Base-by-base conservation (phyloP, 2,888 invertebrate genomes). In the Protonemura montana region DNA sequence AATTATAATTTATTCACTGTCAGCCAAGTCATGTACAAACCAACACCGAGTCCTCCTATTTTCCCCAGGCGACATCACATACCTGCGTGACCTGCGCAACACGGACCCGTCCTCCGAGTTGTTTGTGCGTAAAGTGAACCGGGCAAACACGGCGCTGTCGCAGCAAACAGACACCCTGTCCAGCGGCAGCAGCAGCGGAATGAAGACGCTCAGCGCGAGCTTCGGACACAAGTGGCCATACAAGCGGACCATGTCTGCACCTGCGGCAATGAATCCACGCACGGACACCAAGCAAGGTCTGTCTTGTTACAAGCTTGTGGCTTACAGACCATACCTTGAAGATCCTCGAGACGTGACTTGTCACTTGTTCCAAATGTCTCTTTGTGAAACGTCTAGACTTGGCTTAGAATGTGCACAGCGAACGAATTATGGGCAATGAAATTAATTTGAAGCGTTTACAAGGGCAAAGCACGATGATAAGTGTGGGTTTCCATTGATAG, bases 211-310 rank as follows among this genome's bases (percentile, higher is more conserved):
- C 85, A 97, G 96, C 90, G 96, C 97, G 30, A 97, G 97, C 89
- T 95, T 98, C 90, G 97, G 97, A 86, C 95, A 96, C 82, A 98
- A 98, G 92, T 98, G 98, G 95, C 98, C 98, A 0, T 98, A 98
- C 92, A 97, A 98, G 91, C 92, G 98, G 87, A 98, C 98, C 83
- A 97, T 98, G 94, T 98, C 98, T 6, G 98, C 98, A 21, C 98
- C 98, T 13, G 96, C 97, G 82, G 95, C 96, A 85, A 95, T 97
- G 92, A 94, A 95, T 86, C 95, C 95, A 0, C 93, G 95, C 85
- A 95, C 95, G 90, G 96, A 96, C 90, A 93, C 94, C 21, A 95
- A 95, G 91, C 94, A 94, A 91, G 93, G 94, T 94, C n/a, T n/a
- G n/a, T n/a, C n/a, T n/a, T n/a, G n/a, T n/a, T n/a, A 90, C 89